Evolutionary conservation across 2,113 vertebrate genomes (phyloP), one percentile per base, ranked within the genome.

Genomic region (Chionodraco myersi): DNA sequence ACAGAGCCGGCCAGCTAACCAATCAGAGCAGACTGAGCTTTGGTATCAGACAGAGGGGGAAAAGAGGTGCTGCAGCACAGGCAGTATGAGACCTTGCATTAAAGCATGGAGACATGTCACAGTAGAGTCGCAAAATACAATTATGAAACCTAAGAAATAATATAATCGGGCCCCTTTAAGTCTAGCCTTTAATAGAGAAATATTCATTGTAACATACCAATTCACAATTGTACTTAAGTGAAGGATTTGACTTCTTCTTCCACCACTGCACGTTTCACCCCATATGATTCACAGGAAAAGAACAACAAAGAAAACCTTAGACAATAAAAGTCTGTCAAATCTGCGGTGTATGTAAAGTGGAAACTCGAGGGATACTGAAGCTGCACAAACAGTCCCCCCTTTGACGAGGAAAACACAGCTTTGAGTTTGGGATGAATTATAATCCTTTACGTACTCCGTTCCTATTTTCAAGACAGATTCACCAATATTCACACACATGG

Each of bases 361-460:
- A 56, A 65, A 60, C 44, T 62, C 13, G 14, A 49, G 45, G 48
- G 54, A 81, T 16, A 44, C 44, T 60, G 65, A 61, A 57, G 68
- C 54, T 58, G 54, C 34, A 80, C 72, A 82, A 49, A 73, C 80
- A 80, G 45, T 34, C 23, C 60, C 66, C 53, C 49, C 36, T 67
- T 64, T 75, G 78, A 85, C 12, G 30, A 72, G 57, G 56, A 82
- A 86, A 79, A 79, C 66, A 80, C 69, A 80, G 75, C 61, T 85
- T 76, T 49, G 67, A 80, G 51, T 83, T 70, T 67, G 60, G 84
- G 65, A 67, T 72, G 54, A 60, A 58, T 47, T 58, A 75, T 52
- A 72, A 72, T 75, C 59, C 45, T 48, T 30, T 18, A n/a, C 48
- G 13, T 13, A 48, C 56, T 52, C 23, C 11, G 7, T 54, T 8